Percentiles rank a stretch among this genome's conserved stretches.
Evolutionary conservation across 2,113 vertebrate species (phyloP).

Genomic region (Nothocercus nigrocapillus): DNA sequence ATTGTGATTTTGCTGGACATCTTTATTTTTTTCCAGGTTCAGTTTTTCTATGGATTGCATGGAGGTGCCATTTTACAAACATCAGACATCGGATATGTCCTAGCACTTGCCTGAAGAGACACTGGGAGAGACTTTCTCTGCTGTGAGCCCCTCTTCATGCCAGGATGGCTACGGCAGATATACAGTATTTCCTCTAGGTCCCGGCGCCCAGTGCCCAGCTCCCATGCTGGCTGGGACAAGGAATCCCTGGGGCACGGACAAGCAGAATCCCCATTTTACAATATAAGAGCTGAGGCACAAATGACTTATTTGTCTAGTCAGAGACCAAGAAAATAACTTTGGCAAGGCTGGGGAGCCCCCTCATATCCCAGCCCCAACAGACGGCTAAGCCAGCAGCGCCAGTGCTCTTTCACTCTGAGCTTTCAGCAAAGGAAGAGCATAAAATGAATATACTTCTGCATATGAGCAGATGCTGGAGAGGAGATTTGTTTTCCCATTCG

Average conservation of each 20-base stretch:
- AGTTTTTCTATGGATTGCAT: not conserved
- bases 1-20: not conserved
- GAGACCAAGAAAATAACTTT: not conserved
- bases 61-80: not conserved
- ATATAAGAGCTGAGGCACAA: not conserved
- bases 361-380: conserved; percentile 10
- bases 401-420: conserved; percentile 19
- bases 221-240: not conserved
- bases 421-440: not conserved
- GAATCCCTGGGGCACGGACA: not conserved
- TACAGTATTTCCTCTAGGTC: not conserved
- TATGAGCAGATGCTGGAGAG: conserved; percentile 51
- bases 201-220: not conserved
- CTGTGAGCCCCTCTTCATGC: not conserved
- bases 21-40: not conserved
- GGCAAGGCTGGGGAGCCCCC: not conserved
- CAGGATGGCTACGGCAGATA: not conserved
- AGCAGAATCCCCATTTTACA: not conserved
- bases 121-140: not conserved
- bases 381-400: conserved; percentile 33
- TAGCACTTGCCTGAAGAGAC: not conserved
- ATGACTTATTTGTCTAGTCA: conserved; percentile 9
- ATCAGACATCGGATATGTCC: not conserved
- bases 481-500: conserved; percentile 47
- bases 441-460: conserved; percentile 55